Evolutionary conservation across 2,113 vertebrate genomes (phyloP), one percentile per base, ranked within the genome.

Genomic region (Peromyscus maniculatus): DNA sequence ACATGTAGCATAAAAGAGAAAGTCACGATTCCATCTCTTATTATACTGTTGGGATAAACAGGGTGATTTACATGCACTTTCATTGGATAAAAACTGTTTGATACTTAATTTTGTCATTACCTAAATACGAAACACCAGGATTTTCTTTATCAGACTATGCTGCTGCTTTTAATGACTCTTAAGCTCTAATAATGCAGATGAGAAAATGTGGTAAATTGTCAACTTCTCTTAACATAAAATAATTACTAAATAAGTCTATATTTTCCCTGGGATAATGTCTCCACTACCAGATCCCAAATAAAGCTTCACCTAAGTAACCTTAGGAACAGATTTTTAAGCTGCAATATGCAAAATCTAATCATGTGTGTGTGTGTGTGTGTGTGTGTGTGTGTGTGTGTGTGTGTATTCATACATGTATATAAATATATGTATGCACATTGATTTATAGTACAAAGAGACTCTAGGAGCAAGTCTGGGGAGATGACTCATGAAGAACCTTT

Each of bases 121-220:
- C 49, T 95, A 87, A 92, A 88, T 74, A 96, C 83, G 17, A 96
- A 98, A 96, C 57, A 92, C 0, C 0, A 97, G 52, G 12, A 67
- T 95, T 87, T 98, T 98, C 87, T 84, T 95, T 46, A 96, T 94
- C 75, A 92, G 86, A 93, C 64, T 83, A 82, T 87, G 62, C 94
- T 97, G 79, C 96, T 98, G 67, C 74, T 94, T 39, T 93, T 94
- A 97, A 69, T 98, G 94, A 93, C 62, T 98, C 94, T 97, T 97
- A 98, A 98, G 97, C 55, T 79, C 90, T 96, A 74, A 86, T 97
- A 97, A 97, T 96, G 19, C 67, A 95, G 75, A 91, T 98, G 95
- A 98, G 62, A 95, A 97, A 97, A 78, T 95, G 24, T 79, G 86
- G 64, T 96, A 97, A 98, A 98, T 98, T 98, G 91, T 89, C 86